A percentile compares a stretch with the other conserved stretches of the same genome.
Evolutionary conservation across 1,140 invertebrate genomes (phyloP).

Genomic region (Pseudomyrmex concolor): DNA sequence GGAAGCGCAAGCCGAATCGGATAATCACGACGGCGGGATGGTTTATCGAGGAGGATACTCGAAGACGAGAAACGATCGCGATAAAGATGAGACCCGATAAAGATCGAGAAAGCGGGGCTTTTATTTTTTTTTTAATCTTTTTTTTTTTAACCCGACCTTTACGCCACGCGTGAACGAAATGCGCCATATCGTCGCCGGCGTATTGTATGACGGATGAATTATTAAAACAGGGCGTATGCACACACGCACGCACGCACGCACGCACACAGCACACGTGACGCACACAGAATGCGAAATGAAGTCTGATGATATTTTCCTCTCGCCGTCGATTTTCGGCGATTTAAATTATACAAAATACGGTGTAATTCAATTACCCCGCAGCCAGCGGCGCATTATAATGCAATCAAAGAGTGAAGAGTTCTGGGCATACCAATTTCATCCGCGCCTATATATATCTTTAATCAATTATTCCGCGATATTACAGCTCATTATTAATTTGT

Average conservation of each 20-base stretch:
- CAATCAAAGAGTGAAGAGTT: slow-evolving; percentile 71
- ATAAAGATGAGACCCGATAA: not conserved
- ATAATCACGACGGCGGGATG: slow-evolving; percentile 34
- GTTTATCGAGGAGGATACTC: slow-evolving; percentile 2
- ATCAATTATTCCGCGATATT: slow-evolving; percentile 58
- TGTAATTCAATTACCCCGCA: slow-evolving; percentile 70
- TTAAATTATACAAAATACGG: slow-evolving; percentile 70
- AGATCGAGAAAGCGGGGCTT: slow-evolving; percentile 17
- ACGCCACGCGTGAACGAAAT: slow-evolving; percentile 7
- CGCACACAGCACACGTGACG: not conserved
- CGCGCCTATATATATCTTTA: slow-evolving; percentile 65
- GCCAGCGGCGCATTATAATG: slow-evolving; percentile 70
- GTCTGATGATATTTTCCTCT: slow-evolving; percentile 51
- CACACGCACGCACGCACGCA: not conserved
- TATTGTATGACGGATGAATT: slow-evolving; percentile 58
- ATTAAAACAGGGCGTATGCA: slow-evolving; percentile 42
- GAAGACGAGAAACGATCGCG: slow-evolving; percentile 7
- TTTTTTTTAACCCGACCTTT: not conserved
- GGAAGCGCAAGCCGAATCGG: slow-evolving; percentile 51
- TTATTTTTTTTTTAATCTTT: not conserved
- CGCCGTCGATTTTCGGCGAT: slow-evolving; percentile 64
- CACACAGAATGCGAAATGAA: slow-evolving; percentile 49
- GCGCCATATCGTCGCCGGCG: slow-evolving; percentile 25
- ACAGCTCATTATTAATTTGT: slow-evolving; percentile 59
- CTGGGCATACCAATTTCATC: slow-evolving; percentile 60